Base-by-base conservation (phyloP, 2,113 vertebrate genomes). In the Microcebus tavaratra region DNA sequence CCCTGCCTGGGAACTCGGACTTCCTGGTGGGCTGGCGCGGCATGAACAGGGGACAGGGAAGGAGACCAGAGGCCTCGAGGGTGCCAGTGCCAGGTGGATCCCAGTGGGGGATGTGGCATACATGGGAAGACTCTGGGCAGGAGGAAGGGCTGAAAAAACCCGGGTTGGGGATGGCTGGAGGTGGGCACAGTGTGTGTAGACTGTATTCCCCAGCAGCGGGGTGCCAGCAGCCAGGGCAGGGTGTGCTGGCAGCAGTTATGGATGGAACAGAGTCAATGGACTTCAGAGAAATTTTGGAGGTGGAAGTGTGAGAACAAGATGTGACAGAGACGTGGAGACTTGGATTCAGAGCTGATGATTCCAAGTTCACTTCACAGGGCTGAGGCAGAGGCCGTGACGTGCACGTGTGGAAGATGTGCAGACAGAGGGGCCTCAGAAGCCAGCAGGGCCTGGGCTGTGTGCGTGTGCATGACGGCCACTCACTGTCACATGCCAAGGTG, bases 151-250 rank as follows among this genome's bases (percentile, higher is more conserved):
- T 2, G 6, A 20, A 7, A 17, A 4, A 29, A 29, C 13, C 12
- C 27, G 9, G 12, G 34, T 25, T 27, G 3, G 6, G 36, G 18
- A 15, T 1, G 7, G 59, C 45, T 39, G 36, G 48, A 76, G 61
- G 12, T 10, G 4, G 53, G 17, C n/a, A 20, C 7, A 4, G n/a
- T 17, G 50, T 27, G 11, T 1, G 4, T 82, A 45, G 55, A 15
- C 72, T 48, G 85, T 31, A 13, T 67, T 85, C 8, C 61, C 34
- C 6, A 59, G 61, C 39, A 31, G 27, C 57, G 15, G 45, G 39
- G 17, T 42, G 36, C 27, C n/a, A 2, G 2, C 3, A 25, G 36
- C 7, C 11, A 57, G 68, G 1, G 25, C 5, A 29, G 6, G 18
- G 36, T 65, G 17, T 45, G 23, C 42, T 39, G 55, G 68, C 45